Percentiles rank a stretch among this genome's conserved stretches.
Conservation (phyloP, 2,888 invertebrate genomes). For the Lasioglossum lativentre region DNA sequence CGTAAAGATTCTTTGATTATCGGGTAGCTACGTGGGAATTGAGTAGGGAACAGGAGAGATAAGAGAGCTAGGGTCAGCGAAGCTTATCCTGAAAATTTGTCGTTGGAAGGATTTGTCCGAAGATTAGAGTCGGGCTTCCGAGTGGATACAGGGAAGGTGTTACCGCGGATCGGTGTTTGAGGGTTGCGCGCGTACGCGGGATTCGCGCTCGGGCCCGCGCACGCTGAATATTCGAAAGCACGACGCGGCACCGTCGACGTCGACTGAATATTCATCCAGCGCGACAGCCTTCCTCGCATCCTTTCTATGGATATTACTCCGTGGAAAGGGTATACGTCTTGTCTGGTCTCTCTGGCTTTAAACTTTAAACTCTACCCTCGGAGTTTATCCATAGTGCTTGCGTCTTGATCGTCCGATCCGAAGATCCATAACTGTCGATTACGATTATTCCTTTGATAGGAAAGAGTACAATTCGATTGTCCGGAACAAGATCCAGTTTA, state of each 20-base stretch:
- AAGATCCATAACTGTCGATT: not conserved
- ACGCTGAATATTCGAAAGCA: conserved; percentile 40
- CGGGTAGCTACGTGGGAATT: not conserved
- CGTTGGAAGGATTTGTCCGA: not conserved
- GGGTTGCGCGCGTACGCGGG: conserved; percentile 22
- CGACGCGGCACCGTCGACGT: conserved; percentile 59
- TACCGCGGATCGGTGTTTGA: not conserved
- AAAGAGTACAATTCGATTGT: not conserved
- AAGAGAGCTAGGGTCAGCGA: not conserved
- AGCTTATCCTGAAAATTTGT: not conserved
- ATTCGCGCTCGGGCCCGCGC: conserved; percentile 21
- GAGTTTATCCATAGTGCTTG: not conserved
- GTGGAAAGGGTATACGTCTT: not conserved
- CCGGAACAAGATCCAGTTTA: not conserved
- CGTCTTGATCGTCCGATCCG: not conserved
- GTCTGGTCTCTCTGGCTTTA: not conserved
- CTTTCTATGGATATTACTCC: conserved; percentile 24
- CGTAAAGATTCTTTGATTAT: not conserved
- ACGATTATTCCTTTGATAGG: not conserved
- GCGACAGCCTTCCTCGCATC: conserved; percentile 38
- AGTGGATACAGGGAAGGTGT: not conserved
- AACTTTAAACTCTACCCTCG: not conserved
- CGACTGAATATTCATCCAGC: conserved; percentile 71
- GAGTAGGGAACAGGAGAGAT: not conserved
- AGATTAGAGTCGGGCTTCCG: not conserved